Base-by-base conservation (phyloP, 2,113 vertebrate species). In the Paracanthobrama guichenoti region DNA sequence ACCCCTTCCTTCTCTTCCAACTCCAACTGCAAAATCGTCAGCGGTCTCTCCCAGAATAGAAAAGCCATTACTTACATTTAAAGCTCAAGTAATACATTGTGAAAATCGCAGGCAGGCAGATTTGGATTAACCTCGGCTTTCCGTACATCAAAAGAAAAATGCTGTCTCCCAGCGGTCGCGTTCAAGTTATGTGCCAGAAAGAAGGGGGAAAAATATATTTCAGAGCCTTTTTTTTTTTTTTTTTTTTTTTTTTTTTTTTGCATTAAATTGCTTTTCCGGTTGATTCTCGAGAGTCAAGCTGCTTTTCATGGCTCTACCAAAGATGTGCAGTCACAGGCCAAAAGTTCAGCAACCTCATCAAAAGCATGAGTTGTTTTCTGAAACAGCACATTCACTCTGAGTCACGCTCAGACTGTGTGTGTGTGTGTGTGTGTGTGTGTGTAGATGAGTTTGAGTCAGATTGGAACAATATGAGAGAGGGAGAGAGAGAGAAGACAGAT, bases 201-300 rank as follows among this genome's bases (percentile, higher is more conserved):
- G 26, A 64, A 42, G 42, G 22, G 42, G 84, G n/a, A 64, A 71
- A 79, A 85, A 31, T 31, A 48, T 26, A 85, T 85, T 69, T 81
- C 76, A 35, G 69, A 69, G 66, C 4, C 44, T 66, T 80, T 48
- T 73, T 16, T 31, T 67, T 12, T 46, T 79, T 71, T 81, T 87
- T 84, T 84, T 75, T n/a, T n/a, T n/a, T 73, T 16, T 31, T 67
- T 12, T 46, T 79, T 71, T 81, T 87, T 84, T 84, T 75, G 48
- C 57, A 81, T 87, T 79, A 87, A 87, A 87, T 81, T 84, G 86
- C 82, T 87, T 87, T 87, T 84, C 82, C 77, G 73, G 81, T 62
- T 74, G 77, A 84, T 83, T 75, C 57, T 69, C 55, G 46, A 66
- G 75, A 83, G 67, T 83, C 85, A 86, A 77, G 64, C 53, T 48